Conservation (phyloP, 2,888 invertebrate genomes). For the Rhogogaster chlorosoma region DNA sequence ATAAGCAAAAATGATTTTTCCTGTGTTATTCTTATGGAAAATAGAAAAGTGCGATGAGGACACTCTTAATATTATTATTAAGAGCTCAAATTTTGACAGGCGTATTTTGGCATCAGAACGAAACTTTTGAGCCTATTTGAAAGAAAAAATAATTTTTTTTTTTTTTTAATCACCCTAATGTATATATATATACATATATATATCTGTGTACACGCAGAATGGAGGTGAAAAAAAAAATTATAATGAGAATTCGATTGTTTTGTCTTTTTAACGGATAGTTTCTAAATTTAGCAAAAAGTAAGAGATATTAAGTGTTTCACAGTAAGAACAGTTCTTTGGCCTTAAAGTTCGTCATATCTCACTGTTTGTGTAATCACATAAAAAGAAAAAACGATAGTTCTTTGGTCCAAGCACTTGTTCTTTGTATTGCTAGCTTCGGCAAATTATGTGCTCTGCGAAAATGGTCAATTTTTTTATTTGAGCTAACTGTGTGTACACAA, state of each 20-base stretch:
- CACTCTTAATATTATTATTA: no score
- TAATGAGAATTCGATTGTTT: not conserved
- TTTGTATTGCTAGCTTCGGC: not conserved
- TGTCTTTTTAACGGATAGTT: not conserved
- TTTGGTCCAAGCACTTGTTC: not conserved
- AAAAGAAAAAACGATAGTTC: not conserved
- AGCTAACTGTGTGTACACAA: conserved; percentile 3
- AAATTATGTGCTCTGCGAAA: not conserved
- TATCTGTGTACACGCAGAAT: not conserved
- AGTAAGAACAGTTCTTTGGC: not conserved
- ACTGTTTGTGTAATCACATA: not conserved
- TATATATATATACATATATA: not conserved
- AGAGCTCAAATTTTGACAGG: no score
- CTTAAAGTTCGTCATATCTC: not conserved
- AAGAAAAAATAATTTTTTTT: no score
- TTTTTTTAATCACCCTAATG: no score
- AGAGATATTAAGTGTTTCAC: not conserved
- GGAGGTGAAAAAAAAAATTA: not conserved
- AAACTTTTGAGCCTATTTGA: no score
- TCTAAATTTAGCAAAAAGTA: not conserved
- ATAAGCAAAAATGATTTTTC: no score
- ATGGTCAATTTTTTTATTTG: not conserved
- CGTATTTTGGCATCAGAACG: no score
- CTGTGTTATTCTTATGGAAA: no score
- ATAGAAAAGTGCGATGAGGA: no score